Evolutionary conservation across 2,888 invertebrate species (phyloP), one percentile per base, ranked within the genome.

Genomic region (Leptura quadrifasciata): DNA sequence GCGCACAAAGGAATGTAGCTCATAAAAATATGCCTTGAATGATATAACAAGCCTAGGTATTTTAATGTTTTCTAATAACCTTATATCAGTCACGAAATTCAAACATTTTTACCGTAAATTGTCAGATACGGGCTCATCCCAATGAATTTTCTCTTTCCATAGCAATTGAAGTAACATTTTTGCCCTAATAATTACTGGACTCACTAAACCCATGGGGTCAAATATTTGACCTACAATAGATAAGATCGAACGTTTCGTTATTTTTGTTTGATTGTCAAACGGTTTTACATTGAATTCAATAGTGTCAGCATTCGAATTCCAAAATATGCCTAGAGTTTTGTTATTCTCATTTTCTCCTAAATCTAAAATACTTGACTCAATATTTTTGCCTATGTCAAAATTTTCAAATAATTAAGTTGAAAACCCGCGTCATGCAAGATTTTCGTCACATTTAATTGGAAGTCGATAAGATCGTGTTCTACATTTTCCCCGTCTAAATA

Each of bases 111-210:
- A 24, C 35, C 52, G 20, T 21, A 70, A 60, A 24, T 60, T 10
- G 27, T 39, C 24, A 15, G 58, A 52, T 47, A 75, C 54, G 5
- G 57, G 24, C 47, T 72, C 65, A 58, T 75, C 71, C 75, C 75
- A 75, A 0, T 12, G 20, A 6, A 39, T 21, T 15, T 65, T 72
- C 31, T 24, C 27, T n/a, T 72, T 67, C 76, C 76, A 76, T 27
- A 76, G 17, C 15, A 27, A 35, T 24, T 72, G 72, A 52, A 72
- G 52, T 10, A 76, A 58, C 15, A 76, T 67, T 60, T 72, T 76
- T n/a, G 68, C 67, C 31, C 20, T 65, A 10, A 76, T 31, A 52
- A 72, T 27, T 15, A 58, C 18, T 5, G 76, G 76, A 15, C 67
- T 58, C 0, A 76, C 24, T 18, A 72, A 21, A 31, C 60, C 72